Evolutionary conservation across 2,113 vertebrate species (phyloP).

Genomic region (Catagonus wagneri): DNA sequence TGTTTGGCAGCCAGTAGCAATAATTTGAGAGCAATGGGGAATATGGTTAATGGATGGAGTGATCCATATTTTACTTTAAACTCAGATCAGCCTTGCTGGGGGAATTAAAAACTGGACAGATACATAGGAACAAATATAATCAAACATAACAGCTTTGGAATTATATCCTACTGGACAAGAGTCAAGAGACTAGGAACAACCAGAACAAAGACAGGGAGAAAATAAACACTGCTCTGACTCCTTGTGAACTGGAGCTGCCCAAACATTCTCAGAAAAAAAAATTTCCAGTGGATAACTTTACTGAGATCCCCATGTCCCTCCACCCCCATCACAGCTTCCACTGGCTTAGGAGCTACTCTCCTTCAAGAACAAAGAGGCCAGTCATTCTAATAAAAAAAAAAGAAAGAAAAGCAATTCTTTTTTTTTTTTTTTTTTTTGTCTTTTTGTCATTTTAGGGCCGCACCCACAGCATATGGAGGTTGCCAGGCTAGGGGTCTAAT

Average conservation of each 20-base stretch:
- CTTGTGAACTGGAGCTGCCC: constrained; percentile 80
- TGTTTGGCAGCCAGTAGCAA: constrained; percentile 24
- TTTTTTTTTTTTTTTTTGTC: too few species aligned
- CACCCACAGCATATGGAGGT: too few species aligned
- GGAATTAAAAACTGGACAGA: constrained; percentile 63
- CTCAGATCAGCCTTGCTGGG: constrained; percentile 51
- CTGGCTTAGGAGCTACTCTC: constrained; percentile 75
- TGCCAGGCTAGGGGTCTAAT: too few species aligned
- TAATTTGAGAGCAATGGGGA: constrained; percentile 43
- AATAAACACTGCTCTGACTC: constrained; percentile 70
- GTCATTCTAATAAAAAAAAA: neutral
- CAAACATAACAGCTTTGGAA: constrained; percentile 75
- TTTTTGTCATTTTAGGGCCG: too few species aligned
- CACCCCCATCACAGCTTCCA: constrained; percentile 74
- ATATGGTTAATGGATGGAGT: constrained; percentile 38
- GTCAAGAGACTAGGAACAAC: constrained; percentile 68
- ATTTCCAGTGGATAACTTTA: constrained; percentile 81
- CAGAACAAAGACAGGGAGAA: constrained; percentile 75
- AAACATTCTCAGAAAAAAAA: constrained; percentile 77
- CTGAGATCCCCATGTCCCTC: neutral
- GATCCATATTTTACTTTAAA: constrained; percentile 70
- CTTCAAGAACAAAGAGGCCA: constrained; percentile 76
- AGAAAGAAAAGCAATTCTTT: constrained; percentile 76
- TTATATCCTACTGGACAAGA: constrained; percentile 81
- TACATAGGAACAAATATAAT: constrained; percentile 69